phyloP scores from a whole-genome alignment of 2,888 invertebrate genomes.

The Volucella inflata region DNA sequence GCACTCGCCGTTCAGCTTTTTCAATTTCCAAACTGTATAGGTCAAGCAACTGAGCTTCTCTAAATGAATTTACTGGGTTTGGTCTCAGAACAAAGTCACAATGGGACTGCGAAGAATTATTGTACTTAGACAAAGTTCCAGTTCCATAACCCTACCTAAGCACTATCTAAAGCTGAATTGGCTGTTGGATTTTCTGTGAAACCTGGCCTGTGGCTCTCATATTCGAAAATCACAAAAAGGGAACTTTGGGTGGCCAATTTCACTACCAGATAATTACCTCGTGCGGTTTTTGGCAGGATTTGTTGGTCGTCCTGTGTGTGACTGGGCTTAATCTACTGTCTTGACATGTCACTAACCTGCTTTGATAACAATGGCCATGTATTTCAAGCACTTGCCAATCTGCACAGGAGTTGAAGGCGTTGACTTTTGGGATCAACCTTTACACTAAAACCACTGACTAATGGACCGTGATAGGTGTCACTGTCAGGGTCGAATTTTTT shows the following conservation, averaged over 20 bases:
- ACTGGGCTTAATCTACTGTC: conserved; percentile 93
- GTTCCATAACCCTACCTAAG: no score
- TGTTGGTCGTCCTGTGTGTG: conserved; percentile 98
- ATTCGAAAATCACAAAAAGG: no score
- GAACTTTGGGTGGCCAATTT: conserved; percentile 46
- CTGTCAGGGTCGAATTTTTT: conserved; percentile 98
- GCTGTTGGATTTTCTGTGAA: no score
- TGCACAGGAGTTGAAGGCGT: conserved; percentile 97
- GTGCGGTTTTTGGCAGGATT: conserved; percentile 99
- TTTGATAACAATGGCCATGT: conserved; percentile 96
- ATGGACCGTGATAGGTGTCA: conserved; percentile 97
- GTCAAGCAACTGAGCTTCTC: no score
- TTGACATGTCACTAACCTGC: conserved; percentile 97
- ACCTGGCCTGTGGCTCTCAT: no score
- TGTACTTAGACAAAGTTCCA: no score
- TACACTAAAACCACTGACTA: conserved; percentile 88
- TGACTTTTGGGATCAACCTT: conserved; percentile 94
- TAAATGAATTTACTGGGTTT: no score
- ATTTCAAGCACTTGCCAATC: conserved; percentile 96
- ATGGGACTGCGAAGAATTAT: no score
- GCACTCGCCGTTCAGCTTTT: no score
- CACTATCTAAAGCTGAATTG: no score
- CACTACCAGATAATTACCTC: conserved; percentile 89
- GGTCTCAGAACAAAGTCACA: no score
- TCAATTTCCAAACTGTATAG: no score